Evolutionary conservation across 2,113 vertebrate species (phyloP).

Genomic region (Callospermophilus lateralis): DNA sequence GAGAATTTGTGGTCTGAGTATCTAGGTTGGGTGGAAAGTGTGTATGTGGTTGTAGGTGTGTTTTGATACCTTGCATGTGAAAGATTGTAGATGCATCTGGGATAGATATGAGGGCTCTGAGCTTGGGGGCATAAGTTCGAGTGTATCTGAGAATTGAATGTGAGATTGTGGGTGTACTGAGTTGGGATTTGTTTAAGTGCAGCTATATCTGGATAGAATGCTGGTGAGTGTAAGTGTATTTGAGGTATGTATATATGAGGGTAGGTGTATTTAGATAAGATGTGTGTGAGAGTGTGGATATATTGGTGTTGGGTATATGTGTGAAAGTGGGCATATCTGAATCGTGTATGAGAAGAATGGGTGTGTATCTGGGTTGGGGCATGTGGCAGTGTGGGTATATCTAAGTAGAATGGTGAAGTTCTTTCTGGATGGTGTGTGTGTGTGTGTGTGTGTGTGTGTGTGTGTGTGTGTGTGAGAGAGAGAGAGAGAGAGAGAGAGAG

Average conservation of each 20-base stretch:
- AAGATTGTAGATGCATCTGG: background rate
- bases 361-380: background rate
- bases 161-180: constrained; percentile 44
- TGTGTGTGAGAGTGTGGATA: constrained; percentile 46
- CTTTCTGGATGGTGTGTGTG: background rate
- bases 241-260: constrained; percentile 12
- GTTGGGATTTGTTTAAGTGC: constrained; percentile 38
- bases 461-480: background rate
- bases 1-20: constrained; percentile 42
- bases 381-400: constrained; percentile 13
- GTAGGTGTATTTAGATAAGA: constrained; percentile 31
- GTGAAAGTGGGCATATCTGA: constrained; percentile 47
- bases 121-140: background rate
- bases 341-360: constrained; percentile 12
- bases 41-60: background rate
- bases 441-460: too few species aligned
- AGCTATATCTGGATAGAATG: constrained; percentile 31
- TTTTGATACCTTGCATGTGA: constrained; percentile 24
- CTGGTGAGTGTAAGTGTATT: constrained; percentile 35
- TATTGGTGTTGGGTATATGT: constrained; percentile 26
- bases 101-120: constrained; percentile 19
- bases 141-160: constrained; percentile 2
- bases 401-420: background rate
- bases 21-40: background rate
- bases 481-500: background rate